phyloP scores from a whole-genome alignment of 2,113 vertebrate species.

The Heptranchias perlo region DNA sequence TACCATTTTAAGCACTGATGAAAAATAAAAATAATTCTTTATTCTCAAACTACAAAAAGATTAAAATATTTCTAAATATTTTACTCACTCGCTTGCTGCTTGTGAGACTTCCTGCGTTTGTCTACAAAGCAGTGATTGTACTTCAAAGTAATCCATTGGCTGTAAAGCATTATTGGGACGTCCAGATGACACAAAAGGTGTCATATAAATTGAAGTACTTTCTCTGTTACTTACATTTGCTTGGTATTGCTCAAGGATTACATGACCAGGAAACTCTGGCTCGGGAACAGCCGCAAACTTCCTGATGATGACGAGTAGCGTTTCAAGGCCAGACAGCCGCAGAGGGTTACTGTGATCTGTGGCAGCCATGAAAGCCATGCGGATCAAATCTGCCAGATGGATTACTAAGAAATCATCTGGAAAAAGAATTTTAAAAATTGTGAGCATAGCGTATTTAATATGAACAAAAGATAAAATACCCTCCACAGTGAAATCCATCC shows the following conservation, averaged over 20 bases:
- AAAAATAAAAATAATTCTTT: background rate
- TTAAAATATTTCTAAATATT: background rate
- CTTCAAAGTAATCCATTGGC: background rate
- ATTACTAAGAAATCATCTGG: conserved; percentile 81
- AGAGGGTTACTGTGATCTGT: conserved; percentile 86
- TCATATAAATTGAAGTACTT: background rate
- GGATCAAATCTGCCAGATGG: conserved; percentile 83
- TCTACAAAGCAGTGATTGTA: background rate
- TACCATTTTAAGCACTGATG: background rate
- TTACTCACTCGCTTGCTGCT: background rate
- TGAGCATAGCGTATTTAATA: background rate
- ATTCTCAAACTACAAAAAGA: background rate
- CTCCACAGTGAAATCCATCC: background rate
- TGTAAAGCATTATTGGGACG: background rate
- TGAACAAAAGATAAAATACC: background rate
- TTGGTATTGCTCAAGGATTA: conserved; percentile 93
- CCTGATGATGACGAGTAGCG: conserved; percentile 71
- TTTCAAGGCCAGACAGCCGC: conserved; percentile 78
- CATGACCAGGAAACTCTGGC: conserved; percentile 88
- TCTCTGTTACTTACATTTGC: conserved; percentile 71
- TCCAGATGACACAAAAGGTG: background rate
- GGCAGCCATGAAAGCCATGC: conserved; percentile 95
- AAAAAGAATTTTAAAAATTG: conserved; percentile 28
- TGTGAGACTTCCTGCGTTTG: background rate
- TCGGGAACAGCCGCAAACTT: conserved; percentile 76